Evolutionary conservation across 2,888 invertebrate genomes (phyloP).

Genomic region (Chironomus tentans): DNA sequence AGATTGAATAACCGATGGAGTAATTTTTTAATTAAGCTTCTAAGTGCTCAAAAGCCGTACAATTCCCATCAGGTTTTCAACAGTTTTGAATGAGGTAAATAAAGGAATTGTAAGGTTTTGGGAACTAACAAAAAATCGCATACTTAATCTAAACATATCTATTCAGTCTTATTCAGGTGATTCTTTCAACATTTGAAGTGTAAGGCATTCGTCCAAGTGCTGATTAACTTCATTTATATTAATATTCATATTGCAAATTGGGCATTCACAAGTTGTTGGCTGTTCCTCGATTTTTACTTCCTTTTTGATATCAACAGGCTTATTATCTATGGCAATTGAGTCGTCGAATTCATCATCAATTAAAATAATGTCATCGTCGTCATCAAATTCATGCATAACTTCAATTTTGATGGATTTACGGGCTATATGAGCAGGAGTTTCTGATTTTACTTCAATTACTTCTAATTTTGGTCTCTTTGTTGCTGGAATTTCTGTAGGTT

Average conservation of each 20-base stretch:
- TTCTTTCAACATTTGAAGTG: slow-evolving; percentile 11
- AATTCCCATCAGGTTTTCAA: too few relatives aligned
- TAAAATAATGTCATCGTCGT: slow-evolving; percentile 35
- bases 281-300: background rate
- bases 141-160: too few relatives aligned
- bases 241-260: slow-evolving; percentile 36
- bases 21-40: too few relatives aligned
- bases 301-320: background rate
- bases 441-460: background rate
- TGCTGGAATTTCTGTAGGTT: background rate
- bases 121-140: too few relatives aligned
- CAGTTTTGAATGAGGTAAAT: too few relatives aligned
- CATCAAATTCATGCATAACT: slow-evolving; percentile 16
- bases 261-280: slow-evolving; percentile 33
- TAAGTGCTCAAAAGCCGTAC: too few relatives aligned
- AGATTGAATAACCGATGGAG: too few relatives aligned
- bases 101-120: too few relatives aligned
- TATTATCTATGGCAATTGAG: slow-evolving; percentile 22
- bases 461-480: background rate
- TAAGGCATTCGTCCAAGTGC: slow-evolving; percentile 35
- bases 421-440: background rate
- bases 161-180: too few relatives aligned
- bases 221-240: slow-evolving; percentile 35
- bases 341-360: slow-evolving; percentile 37
- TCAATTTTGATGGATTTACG: background rate